Percentiles rank a stretch among this genome's conserved stretches.
phyloP scores from a whole-genome alignment of 1,140 invertebrate genomes.

The Achroia grisella region DNA sequence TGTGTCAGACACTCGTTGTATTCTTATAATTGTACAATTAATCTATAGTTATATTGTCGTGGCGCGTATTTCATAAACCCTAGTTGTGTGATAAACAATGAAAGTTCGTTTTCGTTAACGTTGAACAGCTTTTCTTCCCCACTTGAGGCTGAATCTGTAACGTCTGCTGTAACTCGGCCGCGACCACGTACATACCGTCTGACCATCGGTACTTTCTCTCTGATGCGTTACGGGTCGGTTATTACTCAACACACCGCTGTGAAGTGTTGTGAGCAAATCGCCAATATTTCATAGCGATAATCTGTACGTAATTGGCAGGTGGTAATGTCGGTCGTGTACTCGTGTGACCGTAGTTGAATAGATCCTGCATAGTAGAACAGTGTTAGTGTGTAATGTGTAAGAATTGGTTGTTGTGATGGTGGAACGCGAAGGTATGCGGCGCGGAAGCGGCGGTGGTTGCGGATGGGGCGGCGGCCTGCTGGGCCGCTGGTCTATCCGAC shows the following conservation, averaged over 20 bases:
- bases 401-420: constrained; percentile 51
- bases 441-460: constrained; percentile 51
- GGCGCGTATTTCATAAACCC: no score
- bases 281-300: constrained; percentile 42
- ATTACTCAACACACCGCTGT: constrained; percentile 45
- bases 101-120: no score
- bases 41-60: no score
- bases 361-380: constrained; percentile 13
- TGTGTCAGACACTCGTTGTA: no score
- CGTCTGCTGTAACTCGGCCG: constrained; percentile 32
- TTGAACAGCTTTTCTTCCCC: constrained; percentile 27
- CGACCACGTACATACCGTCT: constrained; percentile 41
- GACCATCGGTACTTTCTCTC: constrained; percentile 55
- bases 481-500: constrained; percentile 57
- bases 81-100: no score
- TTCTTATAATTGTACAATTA: no score
- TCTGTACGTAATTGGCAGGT: constrained; percentile 21
- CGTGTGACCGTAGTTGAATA: constrained; percentile 13
- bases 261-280: constrained; percentile 22
- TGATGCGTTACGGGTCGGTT: constrained; percentile 53
- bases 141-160: constrained; percentile 47
- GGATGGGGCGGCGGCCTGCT: constrained; percentile 62
- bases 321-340: constrained; percentile 21
- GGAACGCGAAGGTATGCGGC: constrained; percentile 55
- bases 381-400: constrained; percentile 46